phyloP scores from a whole-genome alignment of 2,113 vertebrate genomes.

The Paracanthobrama guichenoti region DNA sequence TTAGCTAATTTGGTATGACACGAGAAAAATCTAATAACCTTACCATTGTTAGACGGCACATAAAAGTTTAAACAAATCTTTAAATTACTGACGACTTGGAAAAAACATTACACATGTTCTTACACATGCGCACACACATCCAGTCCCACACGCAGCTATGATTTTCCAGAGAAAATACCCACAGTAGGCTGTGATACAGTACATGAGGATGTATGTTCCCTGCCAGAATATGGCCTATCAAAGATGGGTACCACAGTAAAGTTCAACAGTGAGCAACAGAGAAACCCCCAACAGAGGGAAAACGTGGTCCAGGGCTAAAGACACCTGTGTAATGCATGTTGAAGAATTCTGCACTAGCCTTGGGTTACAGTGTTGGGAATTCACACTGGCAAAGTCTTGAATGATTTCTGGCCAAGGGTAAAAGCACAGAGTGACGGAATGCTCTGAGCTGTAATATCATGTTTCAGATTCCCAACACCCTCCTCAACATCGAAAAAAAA shows the following conservation, averaged over 20 bases:
- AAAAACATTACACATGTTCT: background rate
- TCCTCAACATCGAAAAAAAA: conserved; percentile 5
- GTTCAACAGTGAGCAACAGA: conserved; percentile 43
- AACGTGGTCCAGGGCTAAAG: background rate
- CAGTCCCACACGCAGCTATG: conserved; percentile 15
- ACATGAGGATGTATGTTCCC: conserved; percentile 17
- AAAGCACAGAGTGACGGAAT: conserved; percentile 37
- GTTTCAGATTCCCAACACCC: conserved; percentile 49
- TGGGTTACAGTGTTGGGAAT: conserved; percentile 50
- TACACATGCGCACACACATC: conserved; percentile 23
- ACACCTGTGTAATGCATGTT: conserved; percentile 54
- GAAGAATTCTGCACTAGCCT: conserved; percentile 46
- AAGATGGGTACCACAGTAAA: conserved; percentile 19
- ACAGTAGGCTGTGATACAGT: conserved; percentile 28
- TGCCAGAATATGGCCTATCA: conserved; percentile 28
- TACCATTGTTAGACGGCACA: background rate
- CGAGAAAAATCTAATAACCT: background rate
- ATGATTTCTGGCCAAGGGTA: conserved; percentile 42
- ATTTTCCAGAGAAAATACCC: conserved; percentile 33
- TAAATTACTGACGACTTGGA: background rate
- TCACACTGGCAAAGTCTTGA: conserved; percentile 40
- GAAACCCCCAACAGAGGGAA: conserved; percentile 49
- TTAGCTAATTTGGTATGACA: background rate
- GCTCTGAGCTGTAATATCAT: conserved; percentile 44
- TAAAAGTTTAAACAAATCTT: background rate